phyloP scores from a whole-genome alignment of 2,113 vertebrate species.

The Odocoileus hemionus region DNA sequence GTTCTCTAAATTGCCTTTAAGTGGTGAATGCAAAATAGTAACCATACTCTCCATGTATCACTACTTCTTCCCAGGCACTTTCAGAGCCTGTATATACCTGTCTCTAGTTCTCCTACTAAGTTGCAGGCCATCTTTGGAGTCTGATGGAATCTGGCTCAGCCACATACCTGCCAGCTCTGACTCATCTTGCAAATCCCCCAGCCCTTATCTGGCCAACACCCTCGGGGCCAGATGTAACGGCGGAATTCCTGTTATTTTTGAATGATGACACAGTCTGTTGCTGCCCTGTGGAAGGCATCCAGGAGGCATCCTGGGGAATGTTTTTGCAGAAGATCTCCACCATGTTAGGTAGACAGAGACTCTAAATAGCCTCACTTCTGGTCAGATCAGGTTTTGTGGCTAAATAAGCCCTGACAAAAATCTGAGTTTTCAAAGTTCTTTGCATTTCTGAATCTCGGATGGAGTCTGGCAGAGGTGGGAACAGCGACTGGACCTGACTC shows the following conservation, averaged over 20 bases:
- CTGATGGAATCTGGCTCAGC: accelerated
- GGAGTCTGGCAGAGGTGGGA: neutral
- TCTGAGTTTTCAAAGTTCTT: neutral
- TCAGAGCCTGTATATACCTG: neutral
- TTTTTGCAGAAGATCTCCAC: neutral
- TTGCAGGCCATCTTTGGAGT: accelerated
- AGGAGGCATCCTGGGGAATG: neutral
- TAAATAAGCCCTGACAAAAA: neutral
- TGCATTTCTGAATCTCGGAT: neutral
- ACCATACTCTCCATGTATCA: accelerated
- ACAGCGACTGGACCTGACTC: neutral
- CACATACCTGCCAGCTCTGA: neutral
- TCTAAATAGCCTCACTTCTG: neutral
- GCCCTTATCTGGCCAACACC: neutral
- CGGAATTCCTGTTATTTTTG: neutral
- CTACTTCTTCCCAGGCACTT: accelerated
- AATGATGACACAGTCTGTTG: neutral
- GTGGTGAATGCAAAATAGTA: accelerated
- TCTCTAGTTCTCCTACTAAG: neutral
- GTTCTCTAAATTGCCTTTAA: neutral
- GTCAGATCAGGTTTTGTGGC: neutral
- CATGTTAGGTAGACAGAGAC: neutral
- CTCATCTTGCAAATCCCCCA: neutral
- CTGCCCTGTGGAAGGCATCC: accelerated
- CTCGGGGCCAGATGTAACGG: neutral